phyloP scores from a whole-genome alignment of 2,888 invertebrate species.

The Parnassius mnemosyne region DNA sequence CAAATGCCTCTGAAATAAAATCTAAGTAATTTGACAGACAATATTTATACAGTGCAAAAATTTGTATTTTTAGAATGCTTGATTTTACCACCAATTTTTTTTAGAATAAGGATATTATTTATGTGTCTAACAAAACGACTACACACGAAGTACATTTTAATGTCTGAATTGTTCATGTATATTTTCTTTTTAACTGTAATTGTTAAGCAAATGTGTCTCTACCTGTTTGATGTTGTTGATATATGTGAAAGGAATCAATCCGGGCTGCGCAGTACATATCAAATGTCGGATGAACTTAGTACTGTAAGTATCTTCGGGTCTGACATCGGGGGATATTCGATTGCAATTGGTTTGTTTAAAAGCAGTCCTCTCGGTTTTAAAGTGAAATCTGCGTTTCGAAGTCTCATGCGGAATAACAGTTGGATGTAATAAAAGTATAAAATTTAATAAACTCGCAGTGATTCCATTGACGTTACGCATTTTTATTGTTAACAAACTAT shows the following conservation, averaged over 20 bases:
- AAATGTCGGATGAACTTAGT: constrained; percentile 69
- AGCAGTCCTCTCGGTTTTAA: constrained; percentile 53
- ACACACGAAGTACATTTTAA: too few species aligned
- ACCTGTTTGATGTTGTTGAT: constrained; percentile 80
- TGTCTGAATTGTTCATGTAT: not conserved
- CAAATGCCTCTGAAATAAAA: too few species aligned
- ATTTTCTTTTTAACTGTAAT: constrained; percentile 42
- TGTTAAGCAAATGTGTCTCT: constrained; percentile 53
- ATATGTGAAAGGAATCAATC: constrained; percentile 76
- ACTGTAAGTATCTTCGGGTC: constrained; percentile 78
- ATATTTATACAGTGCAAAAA: too few species aligned
- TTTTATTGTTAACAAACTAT: constrained; percentile 47
- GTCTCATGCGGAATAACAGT: constrained; percentile 67
- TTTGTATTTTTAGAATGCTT: too few species aligned
- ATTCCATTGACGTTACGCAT: constrained; percentile 70
- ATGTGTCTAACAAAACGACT: too few species aligned
- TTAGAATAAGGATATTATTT: constrained; percentile 21
- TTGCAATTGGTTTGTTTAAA: constrained; percentile 47
- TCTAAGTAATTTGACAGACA: too few species aligned
- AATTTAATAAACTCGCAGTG: constrained; percentile 77
- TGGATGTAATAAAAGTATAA: constrained; percentile 77
- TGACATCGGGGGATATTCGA: constrained; percentile 51
- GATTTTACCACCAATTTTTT: constrained; percentile 1
- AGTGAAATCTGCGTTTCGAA: constrained; percentile 55
- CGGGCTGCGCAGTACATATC: constrained; percentile 71